Base-by-base conservation (phyloP, 1,140 invertebrate genomes). In the Drosophila carrolli region DNA sequence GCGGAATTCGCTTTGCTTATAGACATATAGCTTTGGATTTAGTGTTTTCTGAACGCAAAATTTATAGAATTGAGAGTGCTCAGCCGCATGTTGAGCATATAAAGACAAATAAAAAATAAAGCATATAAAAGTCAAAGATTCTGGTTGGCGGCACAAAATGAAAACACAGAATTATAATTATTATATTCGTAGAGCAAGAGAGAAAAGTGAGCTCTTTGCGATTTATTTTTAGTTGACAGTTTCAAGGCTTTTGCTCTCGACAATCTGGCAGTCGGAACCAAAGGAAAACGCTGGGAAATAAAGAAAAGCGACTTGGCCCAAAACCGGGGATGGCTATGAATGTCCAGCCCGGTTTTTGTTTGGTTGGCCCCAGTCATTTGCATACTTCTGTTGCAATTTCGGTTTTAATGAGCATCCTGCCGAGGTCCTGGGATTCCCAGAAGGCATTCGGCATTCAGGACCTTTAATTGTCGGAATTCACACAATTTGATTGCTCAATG, bases 161-260 rank as follows among this genome's bases (percentile, higher is more conserved):
- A 83, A 84, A 80, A 80, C 66, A 68, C 43, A 59, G 76, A 65
- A 70, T 76, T 76, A 88, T 76, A 86, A 88, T 86, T 88, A 82
- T 86, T 67, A 80, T 79, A 79, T 59, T 68, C 56, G 35, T 14
- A 65, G 60, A 55, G 58, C 35, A 32, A 37, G 67, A 80, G 62
- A 51, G 51, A 48, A 43, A 66, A 54, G 41, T 41, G 57, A 51
- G 56, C 73, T 88, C 76, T 81, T 71, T 84, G 68, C 67, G 84
- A 90, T 88, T 89, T 88, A 88, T 88, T 88, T 88, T 88, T 88
- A 88, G 84, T 89, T 89, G 84, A 90, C 84, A 89, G 80, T 88
- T 88, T 88, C 84, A 88, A 88, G 84, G 84, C 80, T 81, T 78
- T 86, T 63, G 53, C 55, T 71, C 56, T 65, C 54, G 61, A 57